These are phyloP conservation scores for Anabacerthia variegaticeps DNA, from an alignment of 2,797 vertebrate genomes.

Conservation along the genomic window DNA sequence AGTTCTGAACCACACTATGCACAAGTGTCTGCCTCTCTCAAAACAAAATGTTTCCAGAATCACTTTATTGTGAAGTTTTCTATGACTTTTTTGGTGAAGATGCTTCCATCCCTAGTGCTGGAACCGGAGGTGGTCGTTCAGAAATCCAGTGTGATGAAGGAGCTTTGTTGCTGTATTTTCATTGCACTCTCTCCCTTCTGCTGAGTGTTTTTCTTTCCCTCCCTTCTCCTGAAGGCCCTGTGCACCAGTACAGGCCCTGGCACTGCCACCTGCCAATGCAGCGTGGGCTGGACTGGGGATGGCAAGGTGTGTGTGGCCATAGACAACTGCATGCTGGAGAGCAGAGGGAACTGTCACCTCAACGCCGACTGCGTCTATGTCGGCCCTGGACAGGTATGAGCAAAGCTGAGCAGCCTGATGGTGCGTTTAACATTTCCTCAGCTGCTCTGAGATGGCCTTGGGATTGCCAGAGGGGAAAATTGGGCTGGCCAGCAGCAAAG, in stretches of 20 bases:
- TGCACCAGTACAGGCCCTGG: constrained; percentile 81
- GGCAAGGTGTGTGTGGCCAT: constrained; percentile 85
- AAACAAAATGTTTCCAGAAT: neutral
- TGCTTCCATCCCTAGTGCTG: neutral
- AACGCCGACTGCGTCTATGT: constrained; percentile 83
- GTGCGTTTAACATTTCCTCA: neutral
- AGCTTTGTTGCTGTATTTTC: neutral
- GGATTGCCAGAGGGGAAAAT: neutral
- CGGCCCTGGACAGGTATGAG: constrained; percentile 88
- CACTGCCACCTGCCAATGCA: constrained; percentile 82
- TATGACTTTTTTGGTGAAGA: neutral
- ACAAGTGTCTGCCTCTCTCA: neutral
- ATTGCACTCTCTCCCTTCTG: neutral
- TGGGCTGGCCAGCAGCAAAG: neutral
- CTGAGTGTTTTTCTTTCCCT: neutral
- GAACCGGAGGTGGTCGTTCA: neutral
- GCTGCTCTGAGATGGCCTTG: neutral
- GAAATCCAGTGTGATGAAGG: neutral
- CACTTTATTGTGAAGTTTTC: neutral
- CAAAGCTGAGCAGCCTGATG: neutral
- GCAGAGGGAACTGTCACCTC: constrained; percentile 84
- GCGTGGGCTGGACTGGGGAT: constrained; percentile 89
- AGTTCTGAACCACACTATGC: neutral
- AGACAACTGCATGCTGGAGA: constrained; percentile 86
- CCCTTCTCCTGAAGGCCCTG: constrained; percentile 75